phyloP scores from a whole-genome alignment of 1,140 invertebrate genomes.

The Caenorhabditis elegans region WBcel235 BX284604.4:10233501-10234000 shows the following conservation, averaged over 20 bases:
- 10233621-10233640: too few species aligned
- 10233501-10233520: too few species aligned
- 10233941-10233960: constrained; percentile 64
- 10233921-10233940: constrained; percentile 67
- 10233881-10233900: constrained; percentile 46
- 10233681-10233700: neutral
- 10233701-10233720: neutral
- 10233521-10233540: neutral
- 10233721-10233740: neutral
- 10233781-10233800: constrained; percentile 42
- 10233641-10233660: neutral
- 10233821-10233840: constrained; percentile 9
- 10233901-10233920: constrained; percentile 66
- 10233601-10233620: too few species aligned
- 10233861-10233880: constrained; percentile 52
- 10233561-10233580: too few species aligned
- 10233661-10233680: neutral
- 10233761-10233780: constrained; percentile 33
- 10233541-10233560: neutral
- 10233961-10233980: constrained; percentile 62
- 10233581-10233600: neutral
- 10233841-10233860: neutral
- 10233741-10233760: neutral
- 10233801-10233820: constrained; percentile 51
- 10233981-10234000: neutral